Percentiles rank a stretch among this genome's conserved stretches.
Evolutionary conservation across 2,888 invertebrate genomes (phyloP).

Genomic region (Caradrina kadenii): DNA sequence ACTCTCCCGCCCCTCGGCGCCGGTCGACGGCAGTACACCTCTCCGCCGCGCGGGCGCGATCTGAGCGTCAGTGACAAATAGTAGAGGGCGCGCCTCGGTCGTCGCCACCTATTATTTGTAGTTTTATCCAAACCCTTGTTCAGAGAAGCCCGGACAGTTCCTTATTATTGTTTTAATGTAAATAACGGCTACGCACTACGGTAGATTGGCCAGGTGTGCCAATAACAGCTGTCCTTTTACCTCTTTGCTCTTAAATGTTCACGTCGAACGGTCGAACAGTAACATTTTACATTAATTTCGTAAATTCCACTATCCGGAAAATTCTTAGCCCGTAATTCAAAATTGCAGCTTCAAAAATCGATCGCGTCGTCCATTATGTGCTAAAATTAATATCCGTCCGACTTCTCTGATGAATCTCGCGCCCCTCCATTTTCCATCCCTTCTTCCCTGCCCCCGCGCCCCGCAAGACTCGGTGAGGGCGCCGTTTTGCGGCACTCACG

Average conservation of each 20-base stretch:
- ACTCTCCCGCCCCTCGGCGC: conserved; percentile 1
- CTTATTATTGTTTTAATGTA: not conserved
- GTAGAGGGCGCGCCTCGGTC: not conserved
- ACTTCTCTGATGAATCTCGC: conserved; percentile 21
- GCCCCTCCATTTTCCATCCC: not conserved
- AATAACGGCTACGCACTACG: not conserved
- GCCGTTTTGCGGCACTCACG: conserved; percentile 21
- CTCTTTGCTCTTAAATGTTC: not conserved
- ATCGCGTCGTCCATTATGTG: conserved; percentile 6
- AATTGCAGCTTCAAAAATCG: conserved; percentile 21
- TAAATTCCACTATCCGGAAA: not conserved
- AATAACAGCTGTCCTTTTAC: too few relatives aligned
- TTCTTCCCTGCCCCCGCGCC: not conserved
- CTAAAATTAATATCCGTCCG: conserved; percentile 47
- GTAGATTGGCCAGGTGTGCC: not conserved
- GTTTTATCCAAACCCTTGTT: not conserved
- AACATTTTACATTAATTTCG: not conserved
- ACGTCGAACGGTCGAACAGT: not conserved
- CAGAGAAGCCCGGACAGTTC: not conserved
- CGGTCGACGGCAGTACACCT: conserved; percentile 10
- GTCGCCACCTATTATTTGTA: not conserved
- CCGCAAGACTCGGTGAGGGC: conserved; percentile 8
- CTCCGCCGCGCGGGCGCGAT: conserved; percentile 5
- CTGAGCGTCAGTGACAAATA: conserved; percentile 9
- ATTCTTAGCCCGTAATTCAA: not conserved